A percentile compares a stretch with the other conserved stretches of the same genome.
Conservation (phyloP, 2,797 vertebrate genomes). For the Chelon labrosus region DNA sequence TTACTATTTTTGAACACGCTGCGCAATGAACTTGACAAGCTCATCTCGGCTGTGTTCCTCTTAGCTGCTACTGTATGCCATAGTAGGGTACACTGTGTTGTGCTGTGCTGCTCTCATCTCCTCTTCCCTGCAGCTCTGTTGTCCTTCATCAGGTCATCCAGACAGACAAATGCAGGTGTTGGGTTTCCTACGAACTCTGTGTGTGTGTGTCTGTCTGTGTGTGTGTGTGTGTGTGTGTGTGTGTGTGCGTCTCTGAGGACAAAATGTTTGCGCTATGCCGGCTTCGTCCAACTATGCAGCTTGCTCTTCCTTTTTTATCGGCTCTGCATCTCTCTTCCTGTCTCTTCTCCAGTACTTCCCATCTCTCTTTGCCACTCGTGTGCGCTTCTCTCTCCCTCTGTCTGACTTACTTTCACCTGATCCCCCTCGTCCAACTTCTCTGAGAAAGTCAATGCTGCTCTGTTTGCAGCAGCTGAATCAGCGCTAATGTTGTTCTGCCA, state of each 20-base stretch:
- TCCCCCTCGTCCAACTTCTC: conserved; percentile 59
- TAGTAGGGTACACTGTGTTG: conserved; percentile 57
- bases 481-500: conserved; percentile 71
- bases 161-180: conserved; percentile 74
- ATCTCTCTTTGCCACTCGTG: conserved; percentile 42
- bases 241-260: conserved; percentile 41
- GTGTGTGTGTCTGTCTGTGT: background rate
- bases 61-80: conserved; percentile 53
- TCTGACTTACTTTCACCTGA: conserved; percentile 63
- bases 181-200: conserved; percentile 73
- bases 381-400: conserved; percentile 45
- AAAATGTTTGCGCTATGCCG: conserved; percentile 55
- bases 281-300: conserved; percentile 59
- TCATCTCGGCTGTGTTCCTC: conserved; percentile 33
- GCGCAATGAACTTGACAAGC: conserved; percentile 21
- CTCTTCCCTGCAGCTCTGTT: conserved; percentile 72
- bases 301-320: conserved; percentile 59
- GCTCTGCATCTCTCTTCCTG: conserved; percentile 53
- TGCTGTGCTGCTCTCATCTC: conserved; percentile 57
- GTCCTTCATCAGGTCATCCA: conserved; percentile 80
- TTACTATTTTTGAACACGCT: conserved; percentile 9
- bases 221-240: conserved; percentile 30
- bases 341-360: conserved; percentile 55
- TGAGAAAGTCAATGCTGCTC: conserved; percentile 77
- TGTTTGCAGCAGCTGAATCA: conserved; percentile 82